A percentile compares a stretch with the other conserved stretches of the same genome.
Conservation (phyloP, 2,113 vertebrate genomes). For the Vombatus ursinus region DNA sequence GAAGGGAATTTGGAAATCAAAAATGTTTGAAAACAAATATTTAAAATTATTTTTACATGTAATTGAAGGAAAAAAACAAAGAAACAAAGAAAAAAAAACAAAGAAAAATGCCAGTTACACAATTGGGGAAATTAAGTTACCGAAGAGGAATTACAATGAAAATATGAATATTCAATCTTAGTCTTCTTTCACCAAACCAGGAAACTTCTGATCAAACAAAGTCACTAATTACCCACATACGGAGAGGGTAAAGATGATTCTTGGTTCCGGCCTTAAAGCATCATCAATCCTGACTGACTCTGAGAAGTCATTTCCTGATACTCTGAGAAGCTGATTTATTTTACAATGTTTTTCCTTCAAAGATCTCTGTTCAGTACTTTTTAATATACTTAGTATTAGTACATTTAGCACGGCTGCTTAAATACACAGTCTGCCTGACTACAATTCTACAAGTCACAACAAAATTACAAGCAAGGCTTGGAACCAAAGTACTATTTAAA, state of each 20-base stretch:
- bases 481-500: background rate
- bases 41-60: background rate
- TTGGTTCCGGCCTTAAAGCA: background rate
- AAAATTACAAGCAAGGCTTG: background rate
- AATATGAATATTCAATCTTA: background rate
- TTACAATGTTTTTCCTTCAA: background rate
- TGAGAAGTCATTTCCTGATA: background rate
- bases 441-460: background rate
- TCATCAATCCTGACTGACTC: background rate
- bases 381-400: background rate
- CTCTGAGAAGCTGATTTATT: background rate
- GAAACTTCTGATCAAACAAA: background rate
- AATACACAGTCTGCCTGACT: background rate
- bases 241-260: background rate
- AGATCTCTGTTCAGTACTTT: background rate
- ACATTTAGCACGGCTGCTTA: background rate
- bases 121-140: background rate
- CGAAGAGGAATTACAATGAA: background rate
- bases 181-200: background rate
- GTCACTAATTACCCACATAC: background rate
- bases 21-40: background rate
- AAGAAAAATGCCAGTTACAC: background rate
- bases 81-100: background rate
- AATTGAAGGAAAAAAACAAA: background rate
- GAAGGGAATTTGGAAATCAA: background rate